Base-by-base conservation (phyloP, 1,140 invertebrate species). In the Drosophila bifasciata region DNA sequence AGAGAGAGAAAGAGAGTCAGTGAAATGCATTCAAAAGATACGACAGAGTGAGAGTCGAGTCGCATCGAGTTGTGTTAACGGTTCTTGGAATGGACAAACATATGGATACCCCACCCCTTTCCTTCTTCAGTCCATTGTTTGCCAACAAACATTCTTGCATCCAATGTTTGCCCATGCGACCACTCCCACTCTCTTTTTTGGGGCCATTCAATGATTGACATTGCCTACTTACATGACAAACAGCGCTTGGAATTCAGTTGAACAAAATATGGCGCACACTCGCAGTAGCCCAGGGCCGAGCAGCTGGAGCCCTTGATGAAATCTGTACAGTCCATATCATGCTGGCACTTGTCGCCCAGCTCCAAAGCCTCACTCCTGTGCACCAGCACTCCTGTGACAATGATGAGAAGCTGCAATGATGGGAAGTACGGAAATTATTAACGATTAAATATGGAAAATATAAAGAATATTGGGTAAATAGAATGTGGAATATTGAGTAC, bases 181-280 rank as follows among this genome's bases (percentile, higher is more conserved):
- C 23, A 68, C 63, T 69, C 63, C 66, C 55, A 52, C 57, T 72
- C 28, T 51, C 44, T 6, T 3, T 39, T 66, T 74, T 55, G 75
- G 58, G 83, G 79, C 77, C 78, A 89, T 16, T 58, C 64, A 86
- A 86, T 86, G 78, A 77, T 86, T 74, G 80, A 86, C 75, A 62
- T 68, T 79, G 71, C 69, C 83, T 51, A 94, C 94, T 95, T 92
- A 95, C 95, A 95, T 91, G 94, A 94, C 71, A 95, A 91, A 92
- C 95, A 95, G 36, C 91, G 92, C 17, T 94, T 94, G 43, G 91
- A 92, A 88, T 95, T 95, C 80, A 94, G 93, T 76, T 92, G 92
- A 2, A 95, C 95, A 84, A 93, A 95, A 81, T 94, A 95, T 23
- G 95, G 93, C 73, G 93, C 93, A 89, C 95, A 95, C 25, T 93